Evolutionary conservation across 2,888 invertebrate species (phyloP).

Genomic region (Lacanobia oleracea): DNA sequence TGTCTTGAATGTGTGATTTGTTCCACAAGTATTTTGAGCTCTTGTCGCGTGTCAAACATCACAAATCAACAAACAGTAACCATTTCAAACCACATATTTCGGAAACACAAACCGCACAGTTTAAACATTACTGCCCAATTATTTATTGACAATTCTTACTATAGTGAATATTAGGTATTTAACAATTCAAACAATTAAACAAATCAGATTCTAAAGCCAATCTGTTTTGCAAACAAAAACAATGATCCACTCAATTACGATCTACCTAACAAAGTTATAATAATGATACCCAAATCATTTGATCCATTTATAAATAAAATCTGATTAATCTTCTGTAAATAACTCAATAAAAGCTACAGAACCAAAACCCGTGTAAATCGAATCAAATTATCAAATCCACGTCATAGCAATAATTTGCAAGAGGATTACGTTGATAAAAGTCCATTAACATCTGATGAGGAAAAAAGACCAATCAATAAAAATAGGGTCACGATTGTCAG

Average conservation of each 20-base stretch:
- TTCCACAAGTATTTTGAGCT: neutral
- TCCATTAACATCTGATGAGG: slow-evolving; percentile 67
- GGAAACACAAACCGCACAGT: neutral
- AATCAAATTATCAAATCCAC: slow-evolving; percentile 48
- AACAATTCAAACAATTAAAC: neutral
- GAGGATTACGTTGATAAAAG: slow-evolving; percentile 67
- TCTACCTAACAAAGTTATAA: neutral
- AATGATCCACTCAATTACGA: slow-evolving; percentile 9
- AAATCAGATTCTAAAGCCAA: neutral
- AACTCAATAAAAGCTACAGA: neutral
- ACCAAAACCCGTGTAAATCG: slow-evolving; percentile 8
- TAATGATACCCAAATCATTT: slow-evolving; percentile 6
- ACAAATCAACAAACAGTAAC: neutral
- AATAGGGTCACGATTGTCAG: slow-evolving; percentile 75
- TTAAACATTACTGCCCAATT: neutral
- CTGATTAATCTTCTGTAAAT: neutral
- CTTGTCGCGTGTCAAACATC: neutral
- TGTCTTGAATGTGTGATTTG: neutral
- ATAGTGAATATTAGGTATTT: neutral
- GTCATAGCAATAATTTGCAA: slow-evolving; percentile 52
- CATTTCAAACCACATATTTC: neutral
- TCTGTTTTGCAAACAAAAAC: neutral
- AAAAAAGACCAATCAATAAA: slow-evolving; percentile 70
- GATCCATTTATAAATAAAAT: slow-evolving; percentile 18
- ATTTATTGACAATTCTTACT: neutral